Evolutionary conservation across 2,113 vertebrate species (phyloP).

Genomic region (Neotragus moschatus): DNA sequence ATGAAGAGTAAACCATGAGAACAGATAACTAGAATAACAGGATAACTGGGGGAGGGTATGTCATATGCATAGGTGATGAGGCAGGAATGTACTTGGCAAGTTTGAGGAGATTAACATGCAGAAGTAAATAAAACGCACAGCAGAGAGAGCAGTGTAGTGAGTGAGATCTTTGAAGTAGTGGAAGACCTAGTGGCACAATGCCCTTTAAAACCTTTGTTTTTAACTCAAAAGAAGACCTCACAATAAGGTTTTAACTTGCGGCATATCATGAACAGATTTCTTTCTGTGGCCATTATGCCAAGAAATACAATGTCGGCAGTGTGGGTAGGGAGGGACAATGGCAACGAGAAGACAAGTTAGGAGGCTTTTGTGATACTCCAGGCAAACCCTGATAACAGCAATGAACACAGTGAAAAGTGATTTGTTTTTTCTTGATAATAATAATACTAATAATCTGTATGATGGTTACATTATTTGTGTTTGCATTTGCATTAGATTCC

Average conservation of each 20-base stretch:
- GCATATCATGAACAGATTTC: background rate
- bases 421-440: background rate
- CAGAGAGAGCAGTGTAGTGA: background rate
- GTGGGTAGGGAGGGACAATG: background rate
- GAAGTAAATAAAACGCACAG: background rate
- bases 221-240: background rate
- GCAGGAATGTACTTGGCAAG: background rate
- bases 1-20: background rate
- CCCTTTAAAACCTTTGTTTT: background rate
- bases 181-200: background rate
- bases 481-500: slow-evolving; percentile 32
- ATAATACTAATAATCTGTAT: background rate
- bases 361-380: background rate
- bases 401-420: background rate
- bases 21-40: background rate
- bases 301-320: background rate
- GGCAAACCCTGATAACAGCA: background rate
- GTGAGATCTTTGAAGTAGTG: background rate
- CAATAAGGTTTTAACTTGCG: background rate
- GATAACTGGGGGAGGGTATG: background rate
- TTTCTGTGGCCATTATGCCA: background rate
- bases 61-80: background rate
- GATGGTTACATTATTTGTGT: background rate
- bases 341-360: background rate
- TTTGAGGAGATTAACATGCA: background rate